Base-by-base conservation (phyloP, 92 coral and sea anemone genomes). In the Palythoa heliodiscus region DNA sequence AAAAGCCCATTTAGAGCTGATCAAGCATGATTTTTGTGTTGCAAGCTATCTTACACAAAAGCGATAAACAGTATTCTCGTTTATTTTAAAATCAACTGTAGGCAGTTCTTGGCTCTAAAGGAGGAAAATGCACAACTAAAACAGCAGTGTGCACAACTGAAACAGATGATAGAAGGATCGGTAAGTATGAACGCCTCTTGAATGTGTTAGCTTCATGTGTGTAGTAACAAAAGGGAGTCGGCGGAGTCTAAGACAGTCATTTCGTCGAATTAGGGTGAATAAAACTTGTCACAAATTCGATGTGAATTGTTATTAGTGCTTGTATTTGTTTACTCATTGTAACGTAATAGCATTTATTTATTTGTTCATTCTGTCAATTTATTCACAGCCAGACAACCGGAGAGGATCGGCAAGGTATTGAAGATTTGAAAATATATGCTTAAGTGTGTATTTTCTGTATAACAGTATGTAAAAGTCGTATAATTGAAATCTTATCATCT, bases 341-440 rank as follows among this genome's bases (percentile, higher is more conserved):
- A 3, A 8, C 9, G 0, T 43, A 5, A 43, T 8, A 43, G 24
- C 19, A 11, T n/a, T 63, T 64, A 5, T 64, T n/a, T 25, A 17
- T 47, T 50, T 16, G 15, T 48, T 47, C 2, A 17, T 63, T 17
- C 16, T 15, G 4, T 73, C 40, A 10, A 16, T 40, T 19, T 73
- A 73, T 48, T 17, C 78, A 48, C 78, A 73, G 78, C 78, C 78
- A n/a, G 78, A 73, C 54, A 52, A 73, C 60, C 78, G 78, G n/a
- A 73, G 78, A 73, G 78, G 78, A 73, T 47, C 78, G 0, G 23
- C 78, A 47, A 73, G 78, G 78, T 73, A 39, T 15, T 13, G 16
- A 5, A 39, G 25, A n/a, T 23, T n/a, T 63, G 5, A 63, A 63
- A 1, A 3, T 17, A 23, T n/a, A 63, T 43, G 50, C 50, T 43